Evolutionary conservation across 2,888 invertebrate genomes (phyloP), one percentile per base, ranked within the genome.

Genomic region (Drosophila sordidula): DNA sequence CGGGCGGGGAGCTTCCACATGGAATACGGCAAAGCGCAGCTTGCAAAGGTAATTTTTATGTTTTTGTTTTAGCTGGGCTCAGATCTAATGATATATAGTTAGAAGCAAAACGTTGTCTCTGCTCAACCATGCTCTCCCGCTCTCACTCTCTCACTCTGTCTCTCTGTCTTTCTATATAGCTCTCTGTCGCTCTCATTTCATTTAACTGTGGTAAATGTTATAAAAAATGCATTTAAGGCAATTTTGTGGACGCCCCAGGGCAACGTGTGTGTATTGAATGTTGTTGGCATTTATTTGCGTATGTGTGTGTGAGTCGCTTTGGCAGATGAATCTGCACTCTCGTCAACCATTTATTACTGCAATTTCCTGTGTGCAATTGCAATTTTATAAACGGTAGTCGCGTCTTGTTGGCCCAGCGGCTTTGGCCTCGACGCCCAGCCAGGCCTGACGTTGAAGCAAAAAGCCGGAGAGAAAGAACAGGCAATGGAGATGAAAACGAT

Each of bases 291-390:
- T 16, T 16, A 26, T 51, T 22, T 46, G 9, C 41, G 12, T 51
- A 11, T 25, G 11, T 52, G 32, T 44, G 38, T 39, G 65, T 54
- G 68, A 51, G 61, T 36, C 42, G 22, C 34, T 44, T 32, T 39
- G 44, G 34, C 50, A 75, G 51, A 36, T 62, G 76, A 63, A 45
- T 51, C 62, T 46, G 64, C 73, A 49, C 61, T 66, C 61, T 65
- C 29, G 65, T 66, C 64, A 72, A 57, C 63, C 88, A 87, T 87
- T 87, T 87, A 87, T 89, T 75, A 69, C 77, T 18, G 85, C 81
- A 89, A 87, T 89, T 87, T 87, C 87, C 87, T 85, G 89, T 83
- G 69, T 54, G 70, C 87, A 89, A 83, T 83, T 82, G 82, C 70
- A 69, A 38, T 70, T 88, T 83, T 88, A 82, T 82, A 82, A 82